Evolutionary conservation across 2,888 invertebrate species (phyloP), one percentile per base, ranked within the genome.

Genomic region (Plebejus anna): DNA sequence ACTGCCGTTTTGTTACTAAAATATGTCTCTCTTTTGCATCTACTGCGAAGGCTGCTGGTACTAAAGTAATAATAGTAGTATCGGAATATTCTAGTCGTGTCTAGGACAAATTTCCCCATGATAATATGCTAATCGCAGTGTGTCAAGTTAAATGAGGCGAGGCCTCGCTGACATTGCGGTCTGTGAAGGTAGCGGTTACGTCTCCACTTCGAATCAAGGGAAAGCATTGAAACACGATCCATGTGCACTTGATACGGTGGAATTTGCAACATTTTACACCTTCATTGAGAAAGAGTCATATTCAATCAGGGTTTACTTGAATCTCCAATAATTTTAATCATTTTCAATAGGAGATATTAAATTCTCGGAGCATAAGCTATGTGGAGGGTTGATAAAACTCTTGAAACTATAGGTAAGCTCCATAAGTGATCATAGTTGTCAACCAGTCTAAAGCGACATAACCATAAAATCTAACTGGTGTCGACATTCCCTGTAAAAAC

Each of bases 141-240:
- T 66, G 66, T 66, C 66, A 66, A 66, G 66, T 66, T 66, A 66
- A 66, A 66, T 36, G 66, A 66, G 66, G 66, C 66, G 66, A 66
- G 66, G 66, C 66, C 66, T 61, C 61, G 4, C 28, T 61, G 61
- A 61, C 61, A 66, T 66, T 66, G 66, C 66, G 66, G 66, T 66
- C 32, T 66, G 66, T 66, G 66, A 66, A 66, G 66, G 66, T 66
- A 66, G 66, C 66, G 66, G 66, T 66, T 66, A 66, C 36, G 66
- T 32, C 32, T 66, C 61, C 22, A 36, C 61, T 66, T 28, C 66
- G 36, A 9, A 66, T 36, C 66, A 36, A 66, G 66, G 66, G 66
- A 66, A 66, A 66, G 66, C 66, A 66, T 66, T 66, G 66, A 66
- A 66, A 66, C 32, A 66, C 5, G 66, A 66, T 66, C 61, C 61